These are phyloP conservation scores for Graptemys geographica DNA, from an alignment of 2,797 vertebrate genomes.

Conservation along the genomic window DNA sequence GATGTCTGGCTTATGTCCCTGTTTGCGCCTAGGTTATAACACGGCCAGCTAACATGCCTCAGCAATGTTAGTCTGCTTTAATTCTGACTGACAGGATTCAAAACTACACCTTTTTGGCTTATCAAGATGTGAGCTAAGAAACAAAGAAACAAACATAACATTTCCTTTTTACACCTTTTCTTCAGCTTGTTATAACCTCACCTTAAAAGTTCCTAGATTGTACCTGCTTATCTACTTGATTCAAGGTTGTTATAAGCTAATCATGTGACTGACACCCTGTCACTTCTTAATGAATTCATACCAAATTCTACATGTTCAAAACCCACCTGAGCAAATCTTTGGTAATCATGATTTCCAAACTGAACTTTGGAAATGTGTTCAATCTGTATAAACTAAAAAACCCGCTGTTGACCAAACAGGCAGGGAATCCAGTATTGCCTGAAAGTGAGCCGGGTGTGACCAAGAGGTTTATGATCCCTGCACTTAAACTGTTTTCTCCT, in stretches of 20 bases:
- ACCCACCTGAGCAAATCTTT: not conserved
- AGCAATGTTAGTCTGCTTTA: not conserved
- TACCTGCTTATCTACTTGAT: not conserved
- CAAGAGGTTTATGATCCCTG: not conserved
- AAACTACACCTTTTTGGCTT: not conserved
- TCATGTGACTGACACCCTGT: not conserved
- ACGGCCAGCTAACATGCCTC: not conserved
- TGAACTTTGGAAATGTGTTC: not conserved
- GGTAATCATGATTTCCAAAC: not conserved
- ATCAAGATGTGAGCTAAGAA: not conserved
- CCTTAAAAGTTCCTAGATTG: not conserved
- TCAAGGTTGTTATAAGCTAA: not conserved
- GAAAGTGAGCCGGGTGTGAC: not conserved
- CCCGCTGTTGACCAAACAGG: not conserved
- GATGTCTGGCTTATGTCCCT: not conserved
- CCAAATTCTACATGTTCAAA: not conserved
- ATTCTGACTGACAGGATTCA: not conserved
- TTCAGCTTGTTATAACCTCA: not conserved
- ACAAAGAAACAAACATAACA: not conserved
- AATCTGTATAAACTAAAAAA: not conserved
- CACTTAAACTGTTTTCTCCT: conserved; percentile 10
- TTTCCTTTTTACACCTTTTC: not conserved
- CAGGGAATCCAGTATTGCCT: not conserved
- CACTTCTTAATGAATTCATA: not conserved
- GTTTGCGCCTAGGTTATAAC: not conserved